Evolutionary conservation across 2,113 vertebrate species (phyloP).

Genomic region (Rhea pennata): DNA sequence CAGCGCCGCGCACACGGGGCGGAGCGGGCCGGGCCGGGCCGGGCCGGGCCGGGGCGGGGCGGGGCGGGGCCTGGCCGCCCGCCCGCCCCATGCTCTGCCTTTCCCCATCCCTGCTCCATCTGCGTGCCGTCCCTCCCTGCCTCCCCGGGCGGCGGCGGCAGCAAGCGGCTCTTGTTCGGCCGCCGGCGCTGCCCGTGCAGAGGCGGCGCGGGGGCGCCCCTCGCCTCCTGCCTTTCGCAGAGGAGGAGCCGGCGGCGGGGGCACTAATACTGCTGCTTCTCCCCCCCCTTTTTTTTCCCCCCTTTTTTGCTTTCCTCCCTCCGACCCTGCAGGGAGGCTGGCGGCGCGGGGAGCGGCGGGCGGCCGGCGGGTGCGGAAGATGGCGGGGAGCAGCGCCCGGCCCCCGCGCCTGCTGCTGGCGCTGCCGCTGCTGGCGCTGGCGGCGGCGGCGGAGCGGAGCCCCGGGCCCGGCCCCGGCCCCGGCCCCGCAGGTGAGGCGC

Average conservation of each 20-base stretch:
- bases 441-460: conserved; percentile 4
- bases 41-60: background rate
- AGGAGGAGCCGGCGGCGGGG: background rate
- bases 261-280: no score
- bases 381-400: conserved; percentile 65
- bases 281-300: background rate
- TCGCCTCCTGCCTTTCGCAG: background rate
- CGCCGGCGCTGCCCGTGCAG: background rate
- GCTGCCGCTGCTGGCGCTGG: conserved; percentile 16
- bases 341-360: conserved; percentile 56
- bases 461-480: conserved; percentile 42
- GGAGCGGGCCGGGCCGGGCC: no score
- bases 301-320: background rate
- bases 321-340: background rate
- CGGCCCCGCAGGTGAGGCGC: conserved; percentile 80
- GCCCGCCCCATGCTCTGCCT: background rate
- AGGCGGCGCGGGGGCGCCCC: background rate
- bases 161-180: background rate
- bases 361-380: conserved; percentile 55
- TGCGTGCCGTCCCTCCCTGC: background rate
- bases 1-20: background rate
- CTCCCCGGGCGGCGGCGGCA: background rate
- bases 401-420: conserved; percentile 55
- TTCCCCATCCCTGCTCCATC: no score
- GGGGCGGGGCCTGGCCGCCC: background rate